Conservation (phyloP, 2,888 invertebrate genomes). For the Rhabditoides inermis region DNA sequence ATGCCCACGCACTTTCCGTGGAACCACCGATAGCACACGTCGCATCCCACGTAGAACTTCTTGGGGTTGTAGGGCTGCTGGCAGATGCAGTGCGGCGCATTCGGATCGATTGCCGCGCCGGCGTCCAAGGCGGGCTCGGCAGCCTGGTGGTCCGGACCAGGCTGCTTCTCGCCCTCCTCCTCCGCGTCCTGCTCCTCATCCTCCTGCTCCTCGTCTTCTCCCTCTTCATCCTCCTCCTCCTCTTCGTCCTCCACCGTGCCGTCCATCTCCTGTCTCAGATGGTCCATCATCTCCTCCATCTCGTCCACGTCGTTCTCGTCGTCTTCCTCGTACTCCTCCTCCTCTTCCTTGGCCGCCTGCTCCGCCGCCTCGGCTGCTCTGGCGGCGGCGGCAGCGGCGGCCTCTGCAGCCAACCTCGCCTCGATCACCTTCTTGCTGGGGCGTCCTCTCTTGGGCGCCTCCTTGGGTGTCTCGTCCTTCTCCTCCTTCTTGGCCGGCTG, state of each 20-base stretch:
- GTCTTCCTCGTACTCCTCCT: slow-evolving; percentile 9
- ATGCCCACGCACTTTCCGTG: slow-evolving; percentile 93
- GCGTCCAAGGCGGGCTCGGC: background rate
- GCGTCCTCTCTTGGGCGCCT: slow-evolving; percentile 3
- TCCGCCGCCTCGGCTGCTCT: no score
- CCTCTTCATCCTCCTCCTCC: background rate
- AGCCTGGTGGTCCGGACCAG: background rate
- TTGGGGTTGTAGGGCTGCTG: slow-evolving; percentile 19
- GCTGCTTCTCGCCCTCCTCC: background rate
- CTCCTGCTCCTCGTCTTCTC: background rate
- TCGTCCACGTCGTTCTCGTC: slow-evolving; percentile 2
- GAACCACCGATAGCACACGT: slow-evolving; percentile 95
- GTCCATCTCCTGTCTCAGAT: slow-evolving; percentile 11
- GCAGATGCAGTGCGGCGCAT: slow-evolving; percentile 23
- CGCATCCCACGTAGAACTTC: slow-evolving; percentile 86
- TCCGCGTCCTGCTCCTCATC: background rate
- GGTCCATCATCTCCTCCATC: no score
- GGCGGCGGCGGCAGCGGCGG: no score
- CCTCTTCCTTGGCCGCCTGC: no score
- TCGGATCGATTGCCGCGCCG: slow-evolving; percentile 9
- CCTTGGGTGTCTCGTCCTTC: background rate
- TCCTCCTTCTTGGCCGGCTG: slow-evolving; percentile 1
- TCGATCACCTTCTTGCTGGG: slow-evolving; percentile 2
- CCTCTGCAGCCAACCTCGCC: no score
- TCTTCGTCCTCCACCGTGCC: slow-evolving; percentile 2